These are phyloP conservation scores for Carapus acus DNA, from an alignment of 2,797 vertebrate species.

Conservation along the genomic window DNA sequence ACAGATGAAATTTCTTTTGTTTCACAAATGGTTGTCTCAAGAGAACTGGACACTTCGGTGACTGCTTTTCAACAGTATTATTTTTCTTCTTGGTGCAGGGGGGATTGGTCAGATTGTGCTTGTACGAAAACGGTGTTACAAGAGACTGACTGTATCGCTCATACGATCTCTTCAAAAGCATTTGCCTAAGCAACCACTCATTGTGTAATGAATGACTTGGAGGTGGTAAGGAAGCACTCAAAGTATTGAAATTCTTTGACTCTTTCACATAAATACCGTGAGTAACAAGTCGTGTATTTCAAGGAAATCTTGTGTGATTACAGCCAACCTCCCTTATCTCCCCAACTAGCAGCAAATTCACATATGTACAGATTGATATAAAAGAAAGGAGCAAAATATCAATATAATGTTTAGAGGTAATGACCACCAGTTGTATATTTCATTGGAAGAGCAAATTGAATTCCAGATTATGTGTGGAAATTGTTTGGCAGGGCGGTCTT, in stretches of 20 bases:
- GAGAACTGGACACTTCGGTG: slow-evolving; percentile 24
- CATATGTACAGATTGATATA: too few relatives aligned
- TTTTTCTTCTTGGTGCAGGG: slow-evolving; percentile 38
- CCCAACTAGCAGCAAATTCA: too few relatives aligned
- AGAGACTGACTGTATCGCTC: slow-evolving; percentile 72
- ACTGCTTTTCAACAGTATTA: slow-evolving; percentile 30
- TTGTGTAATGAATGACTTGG: slow-evolving; percentile 56
- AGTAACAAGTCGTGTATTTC: slow-evolving; percentile 6
- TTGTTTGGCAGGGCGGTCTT: slow-evolving; percentile 38
- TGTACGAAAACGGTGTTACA: slow-evolving; percentile 59
- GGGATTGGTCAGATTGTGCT: slow-evolving; percentile 42
- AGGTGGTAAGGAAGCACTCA: slow-evolving; percentile 55
- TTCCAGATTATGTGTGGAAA: slow-evolving; percentile 18
- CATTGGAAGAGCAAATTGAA: slow-evolving; percentile 12
- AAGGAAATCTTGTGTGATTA: neutral
- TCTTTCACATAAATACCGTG: slow-evolving; percentile 43
- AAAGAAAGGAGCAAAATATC: too few relatives aligned
- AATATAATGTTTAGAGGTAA: too few relatives aligned
- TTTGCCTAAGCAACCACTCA: slow-evolving; percentile 59
- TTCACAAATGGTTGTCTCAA: slow-evolving; percentile 42
- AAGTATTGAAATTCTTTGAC: too few relatives aligned
- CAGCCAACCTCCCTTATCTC: too few relatives aligned
- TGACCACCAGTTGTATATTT: neutral
- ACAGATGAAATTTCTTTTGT: too few relatives aligned
- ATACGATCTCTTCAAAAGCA: slow-evolving; percentile 68